Evolutionary conservation across 2,113 vertebrate genomes (phyloP), one percentile per base, ranked within the genome.

Genomic region (Paradoxurus hermaphroditus): DNA sequence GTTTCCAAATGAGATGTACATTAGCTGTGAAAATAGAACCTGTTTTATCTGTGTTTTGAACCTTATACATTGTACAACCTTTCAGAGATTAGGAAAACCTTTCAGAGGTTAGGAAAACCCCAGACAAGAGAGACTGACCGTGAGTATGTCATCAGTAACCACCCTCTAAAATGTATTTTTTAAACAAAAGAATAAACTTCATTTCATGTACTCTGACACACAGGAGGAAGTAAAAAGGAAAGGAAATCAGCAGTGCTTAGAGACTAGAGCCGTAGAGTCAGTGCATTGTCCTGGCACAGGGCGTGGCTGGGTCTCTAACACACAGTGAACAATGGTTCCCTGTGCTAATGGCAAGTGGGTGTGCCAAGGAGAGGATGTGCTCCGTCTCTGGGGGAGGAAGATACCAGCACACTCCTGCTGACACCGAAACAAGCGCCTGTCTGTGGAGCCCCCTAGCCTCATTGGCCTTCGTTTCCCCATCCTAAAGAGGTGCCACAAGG

Each of bases 341-440:
- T 59, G 90, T 67, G 92, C 4, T 25, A 0, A 44, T 27, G 92
- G 94, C 7, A 25, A 93, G 87, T 82, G 97, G 92, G 97, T 96
- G 92, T 98, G 92, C 82, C 83, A 7, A 31, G 90, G 84, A 97
- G 81, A 97, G 96, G 97, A 96, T 96, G 96, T 98, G 96, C 44
- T 85, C 0, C 0, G 51, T 75, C 72, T 90, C 68, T 75, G 53
- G 63, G n/a, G 63, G 67, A 94, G 84, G 84, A 73, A 85, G 97
- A 78, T 70, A 85, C 63, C 63, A 89, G 91, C 34, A 27, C 4
- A 0, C 56, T 0, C 2, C 62, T 97, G 98, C 98, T 97, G 98
- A 96, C 53, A 0, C 77, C 85, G 90, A 97, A 10, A 36, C 41
- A 62, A 41, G 51, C 1, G 0, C 9, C 86, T 62, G 16, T 93